Base-by-base conservation (phyloP, 2,113 vertebrate genomes). In the Cisticola juncidis region DNA sequence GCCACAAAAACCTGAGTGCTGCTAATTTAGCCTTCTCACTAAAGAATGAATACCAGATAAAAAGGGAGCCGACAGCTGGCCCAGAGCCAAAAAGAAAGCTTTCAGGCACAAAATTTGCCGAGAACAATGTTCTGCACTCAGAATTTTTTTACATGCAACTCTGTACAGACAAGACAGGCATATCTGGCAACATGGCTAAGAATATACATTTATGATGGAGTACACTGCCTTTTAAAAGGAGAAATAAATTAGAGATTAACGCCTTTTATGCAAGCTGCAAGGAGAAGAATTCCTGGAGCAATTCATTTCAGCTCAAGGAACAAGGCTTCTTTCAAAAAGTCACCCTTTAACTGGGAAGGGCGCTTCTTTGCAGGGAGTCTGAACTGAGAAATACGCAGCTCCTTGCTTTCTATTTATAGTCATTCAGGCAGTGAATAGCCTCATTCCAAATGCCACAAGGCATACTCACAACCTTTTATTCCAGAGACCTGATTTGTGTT, bases 371-470 rank as follows among this genome's bases (percentile, higher is more conserved):
- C 95, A 92, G 92, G 96, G 94, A 96, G 94, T 62, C 93, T 88
- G 81, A 95, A 90, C 95, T 73, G 79, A 97, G 93, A 94, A 95
- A 90, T 90, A 96, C 76, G 78, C 88, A 96, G 96, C 97, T 96
- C 96, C 95, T 96, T 92, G 97, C 95, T 96, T 94, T 97, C 98
- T 97, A 97, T 98, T 98, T 98, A 97, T 97, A 98, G 97, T 94
- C 98, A 98, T 97, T 98, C 98, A 98, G 97, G 97, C 98, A 98
- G 97, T 98, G 97, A 98, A 97, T 98, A 95, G 98, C 88, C 96
- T 97, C 98, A 98, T 98, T 98, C 97, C 96, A 97, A 97, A 98
- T 97, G 97, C 97, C 97, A 98, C 97, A 98, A 98, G 98, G 97
- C 97, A 97, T 96, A 97, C 97, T 98, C 93, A 96, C 94, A 97